These are phyloP conservation scores for Colostygia pectinataria DNA, from an alignment of 2,888 invertebrate genomes.

Conservation along the genomic window DNA sequence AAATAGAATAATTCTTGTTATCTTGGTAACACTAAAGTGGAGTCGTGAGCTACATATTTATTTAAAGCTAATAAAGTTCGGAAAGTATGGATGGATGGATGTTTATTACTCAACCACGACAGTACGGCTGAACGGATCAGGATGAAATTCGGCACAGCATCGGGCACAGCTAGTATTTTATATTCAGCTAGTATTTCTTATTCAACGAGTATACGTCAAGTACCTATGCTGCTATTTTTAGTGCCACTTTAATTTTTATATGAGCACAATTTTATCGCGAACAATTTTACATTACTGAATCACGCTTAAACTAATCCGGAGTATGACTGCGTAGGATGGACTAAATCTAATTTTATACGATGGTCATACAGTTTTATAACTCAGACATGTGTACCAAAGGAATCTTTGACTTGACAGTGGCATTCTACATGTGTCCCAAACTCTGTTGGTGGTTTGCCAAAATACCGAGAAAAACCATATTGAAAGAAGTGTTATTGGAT, in stretches of 20 bases:
- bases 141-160: no score
- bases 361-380: constrained; percentile 35
- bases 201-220: no score
- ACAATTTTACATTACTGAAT: constrained; percentile 27
- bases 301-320: constrained; percentile 25
- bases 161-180: no score
- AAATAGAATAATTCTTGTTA: no score
- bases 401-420: constrained; percentile 30
- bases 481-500: constrained; percentile 1
- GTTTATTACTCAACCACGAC: no score
- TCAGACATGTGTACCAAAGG: constrained; percentile 28
- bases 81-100: no score
- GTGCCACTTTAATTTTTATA: constrained; percentile 15
- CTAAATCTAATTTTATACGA: constrained; percentile 34
- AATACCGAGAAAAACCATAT: constrained; percentile 15
- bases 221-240: not conserved
- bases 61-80: no score
- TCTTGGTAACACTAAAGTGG: no score
- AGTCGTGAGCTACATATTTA: no score
- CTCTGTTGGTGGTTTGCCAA: constrained; percentile 29
- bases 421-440: constrained; percentile 16
- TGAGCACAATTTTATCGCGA: constrained; percentile 10
- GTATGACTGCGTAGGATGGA: constrained; percentile 32
- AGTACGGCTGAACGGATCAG: no score
- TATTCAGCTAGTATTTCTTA: no score